These are phyloP conservation scores for Mnemiopsis leidyi DNA, from an alignment of 37 sponge, comb jelly and placozoan species.

Conservation along the genomic window DNA sequence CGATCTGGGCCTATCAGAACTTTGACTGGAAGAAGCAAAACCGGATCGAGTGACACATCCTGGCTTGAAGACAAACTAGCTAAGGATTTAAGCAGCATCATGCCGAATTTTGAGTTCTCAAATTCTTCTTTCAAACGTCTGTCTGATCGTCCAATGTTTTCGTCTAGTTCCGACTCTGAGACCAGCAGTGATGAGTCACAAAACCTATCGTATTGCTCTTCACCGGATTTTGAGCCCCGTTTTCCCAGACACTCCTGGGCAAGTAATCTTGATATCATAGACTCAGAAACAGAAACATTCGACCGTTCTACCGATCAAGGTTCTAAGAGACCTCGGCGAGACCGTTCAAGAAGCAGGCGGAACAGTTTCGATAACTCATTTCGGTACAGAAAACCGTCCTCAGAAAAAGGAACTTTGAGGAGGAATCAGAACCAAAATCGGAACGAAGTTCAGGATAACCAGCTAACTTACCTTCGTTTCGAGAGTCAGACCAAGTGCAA, in stretches of 20 bases:
- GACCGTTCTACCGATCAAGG: not conserved
- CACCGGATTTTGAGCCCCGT: not conserved
- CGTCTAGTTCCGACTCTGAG: not conserved
- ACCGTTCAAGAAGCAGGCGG: not conserved
- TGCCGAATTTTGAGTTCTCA: slow-evolving; percentile 56
- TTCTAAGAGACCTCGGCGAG: not conserved
- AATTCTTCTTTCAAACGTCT: not conserved
- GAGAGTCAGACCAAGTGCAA: not conserved
- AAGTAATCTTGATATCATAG: slow-evolving; percentile 16
- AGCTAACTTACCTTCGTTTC: not conserved
- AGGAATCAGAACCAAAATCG: not conserved
- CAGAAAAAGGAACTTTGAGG: not conserved
- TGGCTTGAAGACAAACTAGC: slow-evolving; percentile 27
- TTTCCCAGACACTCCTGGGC: slow-evolving; percentile 27
- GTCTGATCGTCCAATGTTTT: slow-evolving; percentile 1
- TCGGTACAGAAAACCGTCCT: not conserved
- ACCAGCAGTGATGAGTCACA: not conserved
- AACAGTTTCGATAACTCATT: slow-evolving; percentile 27
- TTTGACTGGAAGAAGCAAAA: not conserved
- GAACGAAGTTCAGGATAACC: not conserved
- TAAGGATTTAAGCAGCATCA: not conserved
- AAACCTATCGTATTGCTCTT: not conserved
- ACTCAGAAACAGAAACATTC: not conserved
- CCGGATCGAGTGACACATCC: not conserved
- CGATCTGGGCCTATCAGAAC: not conserved